A percentile compares a stretch with the other conserved stretches of the same genome.
These are phyloP conservation scores for Lophotriccus pileatus DNA, from an alignment of 2,797 vertebrate genomes.

Conservation along the genomic window DNA sequence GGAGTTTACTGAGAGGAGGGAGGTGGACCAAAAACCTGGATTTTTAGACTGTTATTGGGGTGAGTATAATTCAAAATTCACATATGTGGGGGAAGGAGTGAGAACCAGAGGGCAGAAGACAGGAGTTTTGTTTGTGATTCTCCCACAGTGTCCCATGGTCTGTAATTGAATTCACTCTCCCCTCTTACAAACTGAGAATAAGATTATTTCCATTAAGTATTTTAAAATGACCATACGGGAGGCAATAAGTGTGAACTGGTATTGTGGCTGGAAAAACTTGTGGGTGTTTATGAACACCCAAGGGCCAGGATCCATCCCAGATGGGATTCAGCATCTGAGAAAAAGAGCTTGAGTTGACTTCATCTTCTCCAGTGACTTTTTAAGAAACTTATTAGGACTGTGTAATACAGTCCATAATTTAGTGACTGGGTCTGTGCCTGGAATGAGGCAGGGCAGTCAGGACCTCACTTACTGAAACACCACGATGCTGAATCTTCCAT, in stretches of 20 bases:
- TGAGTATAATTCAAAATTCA: not conserved
- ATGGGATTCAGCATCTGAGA: not conserved
- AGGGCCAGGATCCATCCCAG: not conserved
- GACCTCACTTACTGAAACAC: not conserved
- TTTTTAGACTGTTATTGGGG: not conserved
- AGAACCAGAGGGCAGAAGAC: not conserved
- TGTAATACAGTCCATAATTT: not conserved
- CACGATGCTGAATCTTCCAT: not conserved
- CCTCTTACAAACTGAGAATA: not conserved
- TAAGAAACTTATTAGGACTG: rapidly evolving
- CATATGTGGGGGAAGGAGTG: not conserved
- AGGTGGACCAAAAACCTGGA: not conserved
- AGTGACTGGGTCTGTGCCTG: not conserved
- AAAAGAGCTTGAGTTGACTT: not conserved
- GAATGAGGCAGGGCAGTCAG: not conserved
- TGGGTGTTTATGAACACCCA: not conserved
- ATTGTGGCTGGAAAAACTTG: not conserved
- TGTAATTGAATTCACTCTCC: not conserved
- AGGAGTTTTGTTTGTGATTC: not conserved
- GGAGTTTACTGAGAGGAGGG: not conserved
- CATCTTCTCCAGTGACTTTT: not conserved
- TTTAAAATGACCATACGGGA: not conserved
- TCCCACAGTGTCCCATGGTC: not conserved
- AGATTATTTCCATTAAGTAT: not conserved
- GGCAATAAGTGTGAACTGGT: not conserved